phyloP scores from a whole-genome alignment of 2,888 invertebrate species.

The Alcis repandata region DNA sequence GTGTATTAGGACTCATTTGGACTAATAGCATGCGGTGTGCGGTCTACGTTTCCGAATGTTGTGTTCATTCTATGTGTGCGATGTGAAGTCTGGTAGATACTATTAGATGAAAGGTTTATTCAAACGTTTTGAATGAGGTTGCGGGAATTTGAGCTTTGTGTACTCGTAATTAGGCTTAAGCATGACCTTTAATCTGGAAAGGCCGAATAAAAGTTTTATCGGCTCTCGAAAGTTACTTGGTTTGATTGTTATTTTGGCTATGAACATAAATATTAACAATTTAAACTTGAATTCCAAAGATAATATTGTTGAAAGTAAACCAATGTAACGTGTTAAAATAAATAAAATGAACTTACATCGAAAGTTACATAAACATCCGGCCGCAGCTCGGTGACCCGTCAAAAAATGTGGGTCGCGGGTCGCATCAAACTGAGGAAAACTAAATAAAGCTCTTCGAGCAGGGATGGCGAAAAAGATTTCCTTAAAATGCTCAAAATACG shows the following conservation, averaged over 20 bases:
- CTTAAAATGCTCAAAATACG: neutral
- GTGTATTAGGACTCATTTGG: slow-evolving; percentile 49
- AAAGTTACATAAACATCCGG: slow-evolving; percentile 3
- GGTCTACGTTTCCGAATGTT: slow-evolving; percentile 11
- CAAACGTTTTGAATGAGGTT: neutral
- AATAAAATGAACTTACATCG: slow-evolving; percentile 4
- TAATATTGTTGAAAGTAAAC: too few species aligned
- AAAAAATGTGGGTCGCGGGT: slow-evolving; percentile 25
- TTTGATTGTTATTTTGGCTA: too few species aligned
- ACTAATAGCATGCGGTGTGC: slow-evolving; percentile 42
- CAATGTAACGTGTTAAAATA: neutral
- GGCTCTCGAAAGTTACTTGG: too few species aligned
- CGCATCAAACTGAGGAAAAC: slow-evolving; percentile 23
- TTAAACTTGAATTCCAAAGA: too few species aligned
- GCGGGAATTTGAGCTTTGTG: neutral
- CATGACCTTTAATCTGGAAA: too few species aligned
- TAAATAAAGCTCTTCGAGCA: slow-evolving; percentile 29
- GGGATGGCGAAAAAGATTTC: slow-evolving; percentile 10
- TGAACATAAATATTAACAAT: too few species aligned
- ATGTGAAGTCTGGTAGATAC: neutral
- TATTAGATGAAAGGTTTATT: neutral
- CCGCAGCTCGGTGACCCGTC: slow-evolving; percentile 17
- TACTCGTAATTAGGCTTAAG: too few species aligned
- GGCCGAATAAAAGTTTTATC: too few species aligned
- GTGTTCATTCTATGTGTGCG: neutral